phyloP scores from a whole-genome alignment of 2,797 vertebrate genomes.

The Mus caroli region DNA sequence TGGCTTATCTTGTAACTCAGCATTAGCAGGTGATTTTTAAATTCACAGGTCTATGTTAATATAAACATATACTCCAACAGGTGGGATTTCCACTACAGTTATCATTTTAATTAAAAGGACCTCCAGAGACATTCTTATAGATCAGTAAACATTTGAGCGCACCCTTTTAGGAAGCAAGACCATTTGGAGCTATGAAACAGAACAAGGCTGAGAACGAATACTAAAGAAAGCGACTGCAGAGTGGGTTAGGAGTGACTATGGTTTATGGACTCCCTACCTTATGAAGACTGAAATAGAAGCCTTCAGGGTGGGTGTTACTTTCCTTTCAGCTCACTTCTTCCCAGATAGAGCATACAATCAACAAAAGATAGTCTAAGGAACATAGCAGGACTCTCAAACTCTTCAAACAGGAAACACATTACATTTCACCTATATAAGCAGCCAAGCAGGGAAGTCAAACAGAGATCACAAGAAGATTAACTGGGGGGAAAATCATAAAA shows the following conservation, averaged over 20 bases:
- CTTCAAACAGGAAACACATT: slow-evolving; percentile 67
- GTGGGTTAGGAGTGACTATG: slow-evolving; percentile 74
- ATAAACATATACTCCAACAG: slow-evolving; percentile 44
- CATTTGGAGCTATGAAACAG: slow-evolving; percentile 55
- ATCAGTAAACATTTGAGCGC: slow-evolving; percentile 61
- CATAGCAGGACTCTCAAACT: slow-evolving; percentile 70
- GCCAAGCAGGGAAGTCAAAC: slow-evolving; percentile 65
- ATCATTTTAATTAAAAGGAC: slow-evolving; percentile 74
- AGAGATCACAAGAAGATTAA: slow-evolving; percentile 80
- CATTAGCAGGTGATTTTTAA: slow-evolving; percentile 67
- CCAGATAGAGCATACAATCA: slow-evolving; percentile 60
- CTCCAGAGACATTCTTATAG: slow-evolving; percentile 54
- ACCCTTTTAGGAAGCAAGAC: slow-evolving; percentile 35
- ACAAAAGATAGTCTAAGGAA: slow-evolving; percentile 63
- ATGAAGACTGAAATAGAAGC: slow-evolving; percentile 59
- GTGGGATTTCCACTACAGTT: slow-evolving; percentile 63
- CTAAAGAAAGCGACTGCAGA: slow-evolving; percentile 71
- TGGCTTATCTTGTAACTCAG: slow-evolving; percentile 49
- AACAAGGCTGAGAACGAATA: slow-evolving; percentile 66
- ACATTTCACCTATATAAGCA: slow-evolving; percentile 60
- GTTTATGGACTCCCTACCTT: slow-evolving; percentile 68
- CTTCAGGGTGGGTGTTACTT: slow-evolving; percentile 33
- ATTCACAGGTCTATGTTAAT: slow-evolving; percentile 44
- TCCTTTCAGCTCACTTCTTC: slow-evolving; percentile 52
- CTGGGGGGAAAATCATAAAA: slow-evolving; percentile 75